Evolutionary conservation across 1,140 invertebrate genomes (phyloP).

Genomic region (Micrasema longulum): DNA sequence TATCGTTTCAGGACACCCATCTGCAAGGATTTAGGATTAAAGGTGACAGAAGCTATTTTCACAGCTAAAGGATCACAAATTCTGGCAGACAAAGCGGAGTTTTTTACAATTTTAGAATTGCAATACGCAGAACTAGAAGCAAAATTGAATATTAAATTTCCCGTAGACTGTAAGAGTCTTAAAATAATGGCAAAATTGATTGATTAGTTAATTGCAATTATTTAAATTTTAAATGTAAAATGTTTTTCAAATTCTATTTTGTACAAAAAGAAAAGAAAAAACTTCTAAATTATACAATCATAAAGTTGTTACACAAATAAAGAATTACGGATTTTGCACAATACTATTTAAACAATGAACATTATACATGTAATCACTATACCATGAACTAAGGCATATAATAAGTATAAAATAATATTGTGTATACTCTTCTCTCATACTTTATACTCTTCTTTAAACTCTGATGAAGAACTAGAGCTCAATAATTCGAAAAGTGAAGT

Average conservation of each 20-base stretch:
- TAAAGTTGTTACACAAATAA: too few relatives aligned
- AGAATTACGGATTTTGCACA: too few relatives aligned
- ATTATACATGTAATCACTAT: too few relatives aligned
- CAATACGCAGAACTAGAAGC: slow-evolving; percentile 62
- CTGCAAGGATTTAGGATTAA: slow-evolving; percentile 61
- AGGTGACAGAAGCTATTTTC: slow-evolving; percentile 65
- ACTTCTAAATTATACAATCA: too few relatives aligned
- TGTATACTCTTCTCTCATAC: too few relatives aligned
- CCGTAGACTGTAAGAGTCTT: slow-evolving; percentile 60
- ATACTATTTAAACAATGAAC: too few relatives aligned
- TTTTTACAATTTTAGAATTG: slow-evolving; percentile 60
- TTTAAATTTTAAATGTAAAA: neutral
- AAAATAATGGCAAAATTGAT: slow-evolving; percentile 44
- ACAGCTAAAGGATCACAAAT: slow-evolving; percentile 65
- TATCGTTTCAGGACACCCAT: slow-evolving; percentile 60
- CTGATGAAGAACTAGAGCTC: too few relatives aligned
- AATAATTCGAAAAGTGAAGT: too few relatives aligned
- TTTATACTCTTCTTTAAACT: too few relatives aligned
- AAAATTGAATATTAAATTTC: slow-evolving; percentile 60
- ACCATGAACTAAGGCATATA: too few relatives aligned
- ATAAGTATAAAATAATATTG: too few relatives aligned
- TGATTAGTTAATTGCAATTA: neutral
- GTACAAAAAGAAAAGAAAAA: too few relatives aligned
- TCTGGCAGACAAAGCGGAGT: slow-evolving; percentile 64
- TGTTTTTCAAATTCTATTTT: neutral